phyloP scores from a whole-genome alignment of 1,140 invertebrate species.

The Drosophila truncata region DNA sequence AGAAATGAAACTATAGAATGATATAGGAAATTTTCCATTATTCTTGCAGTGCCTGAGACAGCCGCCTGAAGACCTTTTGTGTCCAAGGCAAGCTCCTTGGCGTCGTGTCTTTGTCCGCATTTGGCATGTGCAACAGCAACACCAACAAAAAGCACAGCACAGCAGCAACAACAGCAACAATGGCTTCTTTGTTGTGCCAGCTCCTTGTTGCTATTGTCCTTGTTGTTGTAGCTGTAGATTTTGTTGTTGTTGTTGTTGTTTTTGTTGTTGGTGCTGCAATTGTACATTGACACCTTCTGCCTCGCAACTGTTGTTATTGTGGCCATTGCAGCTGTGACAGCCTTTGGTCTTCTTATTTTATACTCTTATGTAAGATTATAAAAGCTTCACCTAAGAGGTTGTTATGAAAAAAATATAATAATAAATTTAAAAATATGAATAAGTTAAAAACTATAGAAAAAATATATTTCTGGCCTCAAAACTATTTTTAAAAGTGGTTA shows the following conservation, averaged over 20 bases:
- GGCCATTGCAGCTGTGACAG: constrained; percentile 15
- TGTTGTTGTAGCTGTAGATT: constrained; percentile 14
- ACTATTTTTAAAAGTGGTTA: no score
- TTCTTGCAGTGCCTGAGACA: constrained; percentile 8
- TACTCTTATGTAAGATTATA: constrained; percentile 1
- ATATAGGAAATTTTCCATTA: background rate
- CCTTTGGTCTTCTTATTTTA: constrained; percentile 26
- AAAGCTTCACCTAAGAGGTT: background rate
- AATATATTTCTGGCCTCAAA: no score
- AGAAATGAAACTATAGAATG: background rate
- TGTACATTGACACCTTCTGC: constrained; percentile 79
- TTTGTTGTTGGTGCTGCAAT: constrained; percentile 63
- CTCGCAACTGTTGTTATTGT: constrained; percentile 35
- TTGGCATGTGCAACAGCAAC: constrained; percentile 73
- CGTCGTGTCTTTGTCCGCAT: constrained; percentile 72
- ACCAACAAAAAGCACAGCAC: constrained; percentile 52
- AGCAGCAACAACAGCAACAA: constrained; percentile 69
- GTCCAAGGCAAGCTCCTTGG: constrained; percentile 59
- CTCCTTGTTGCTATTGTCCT: constrained; percentile 37
- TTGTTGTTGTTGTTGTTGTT: constrained; percentile 42
- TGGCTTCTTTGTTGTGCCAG: constrained; percentile 70
- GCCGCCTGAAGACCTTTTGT: constrained; percentile 15
- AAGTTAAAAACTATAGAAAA: background rate
- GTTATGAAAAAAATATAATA: background rate
- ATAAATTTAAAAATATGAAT: no score